Percentiles rank a stretch among this genome's conserved stretches.
phyloP scores from a whole-genome alignment of 2,888 invertebrate genomes.

The Caenorhabditis sulstoni region DNA sequence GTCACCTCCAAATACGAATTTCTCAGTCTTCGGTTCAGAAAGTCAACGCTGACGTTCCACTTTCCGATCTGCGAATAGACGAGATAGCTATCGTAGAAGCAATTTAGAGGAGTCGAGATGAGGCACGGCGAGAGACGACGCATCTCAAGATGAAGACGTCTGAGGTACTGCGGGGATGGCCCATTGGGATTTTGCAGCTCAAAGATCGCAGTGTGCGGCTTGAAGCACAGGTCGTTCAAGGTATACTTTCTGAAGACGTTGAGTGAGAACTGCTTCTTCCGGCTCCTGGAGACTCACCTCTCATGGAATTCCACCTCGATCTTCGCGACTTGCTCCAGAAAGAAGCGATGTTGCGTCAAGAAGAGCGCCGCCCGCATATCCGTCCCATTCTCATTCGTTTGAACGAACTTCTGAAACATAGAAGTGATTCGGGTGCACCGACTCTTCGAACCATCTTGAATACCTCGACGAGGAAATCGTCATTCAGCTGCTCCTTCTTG shows the following conservation, averaged over 20 bases:
- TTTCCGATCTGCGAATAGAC: constrained; percentile 29
- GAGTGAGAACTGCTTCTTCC: too few relatives aligned
- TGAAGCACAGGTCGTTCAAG: constrained; percentile 50
- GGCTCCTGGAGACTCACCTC: constrained; percentile 19
- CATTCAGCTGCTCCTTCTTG: too few relatives aligned
- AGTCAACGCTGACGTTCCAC: constrained; percentile 23
- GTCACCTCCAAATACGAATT: constrained; percentile 13
- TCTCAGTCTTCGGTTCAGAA: constrained; percentile 29
- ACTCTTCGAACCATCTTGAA: too few relatives aligned
- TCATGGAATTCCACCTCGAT: constrained; percentile 12
- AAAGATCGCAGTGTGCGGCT: constrained; percentile 44
- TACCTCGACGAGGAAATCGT: too few relatives aligned
- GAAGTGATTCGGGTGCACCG: too few relatives aligned
- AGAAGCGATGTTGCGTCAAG: constrained; percentile 42
- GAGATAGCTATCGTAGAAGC: constrained; percentile 38
- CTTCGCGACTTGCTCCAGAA: constrained; percentile 25
- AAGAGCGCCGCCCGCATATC: constrained; percentile 31
- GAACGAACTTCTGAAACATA: constrained; percentile 30
- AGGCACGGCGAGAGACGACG: constrained; percentile 45
- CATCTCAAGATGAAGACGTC: constrained; percentile 36
- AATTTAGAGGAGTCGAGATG: constrained; percentile 48
- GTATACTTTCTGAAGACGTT: constrained; percentile 20
- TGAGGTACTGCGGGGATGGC: background rate
- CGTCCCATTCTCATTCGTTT: background rate
- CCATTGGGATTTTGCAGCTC: background rate